A percentile compares a stretch with the other conserved stretches of the same genome.
phyloP scores from a whole-genome alignment of 1,140 invertebrate genomes.

The Hypsibius dujardini region DNA sequence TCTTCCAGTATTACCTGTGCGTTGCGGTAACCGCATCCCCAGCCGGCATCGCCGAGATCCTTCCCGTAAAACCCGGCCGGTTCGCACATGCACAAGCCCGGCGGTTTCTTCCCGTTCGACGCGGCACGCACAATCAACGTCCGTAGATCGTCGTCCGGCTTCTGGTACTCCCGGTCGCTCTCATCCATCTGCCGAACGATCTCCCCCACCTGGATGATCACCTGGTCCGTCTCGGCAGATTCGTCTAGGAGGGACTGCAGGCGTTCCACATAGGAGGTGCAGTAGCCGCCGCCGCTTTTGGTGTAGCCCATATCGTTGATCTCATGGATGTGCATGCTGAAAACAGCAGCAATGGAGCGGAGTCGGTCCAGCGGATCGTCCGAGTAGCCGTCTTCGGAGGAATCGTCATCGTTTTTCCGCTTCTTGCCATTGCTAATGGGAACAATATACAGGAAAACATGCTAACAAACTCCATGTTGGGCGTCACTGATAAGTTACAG shows the following conservation, averaged over 20 bases:
- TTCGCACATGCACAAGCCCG: neutral
- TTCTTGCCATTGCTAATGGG: too few relatives aligned
- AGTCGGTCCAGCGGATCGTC: neutral
- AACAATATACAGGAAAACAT: too few relatives aligned
- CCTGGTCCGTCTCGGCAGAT: neutral
- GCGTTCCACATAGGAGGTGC: neutral
- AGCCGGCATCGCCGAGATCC: constrained; percentile 9
- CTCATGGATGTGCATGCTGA: neutral
- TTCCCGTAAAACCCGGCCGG: neutral
- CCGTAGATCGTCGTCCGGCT: neutral
- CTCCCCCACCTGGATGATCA: neutral
- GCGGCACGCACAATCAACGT: neutral
- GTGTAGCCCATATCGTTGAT: neutral
- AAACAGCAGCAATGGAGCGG: neutral
- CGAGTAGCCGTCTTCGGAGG: too few relatives aligned
- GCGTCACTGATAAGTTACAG: too few relatives aligned
- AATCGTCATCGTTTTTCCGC: too few relatives aligned
- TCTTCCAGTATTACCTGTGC: constrained; percentile 1
- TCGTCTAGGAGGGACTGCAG: neutral
- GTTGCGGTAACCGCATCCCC: constrained; percentile 16
- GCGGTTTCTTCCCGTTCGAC: neutral
- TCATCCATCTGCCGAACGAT: neutral
- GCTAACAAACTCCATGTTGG: too few relatives aligned
- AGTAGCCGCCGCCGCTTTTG: neutral
- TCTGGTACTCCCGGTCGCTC: neutral